Evolutionary conservation across 92 coral and sea anemone genomes (phyloP).

Genomic region (Zoanthus sociatus): DNA sequence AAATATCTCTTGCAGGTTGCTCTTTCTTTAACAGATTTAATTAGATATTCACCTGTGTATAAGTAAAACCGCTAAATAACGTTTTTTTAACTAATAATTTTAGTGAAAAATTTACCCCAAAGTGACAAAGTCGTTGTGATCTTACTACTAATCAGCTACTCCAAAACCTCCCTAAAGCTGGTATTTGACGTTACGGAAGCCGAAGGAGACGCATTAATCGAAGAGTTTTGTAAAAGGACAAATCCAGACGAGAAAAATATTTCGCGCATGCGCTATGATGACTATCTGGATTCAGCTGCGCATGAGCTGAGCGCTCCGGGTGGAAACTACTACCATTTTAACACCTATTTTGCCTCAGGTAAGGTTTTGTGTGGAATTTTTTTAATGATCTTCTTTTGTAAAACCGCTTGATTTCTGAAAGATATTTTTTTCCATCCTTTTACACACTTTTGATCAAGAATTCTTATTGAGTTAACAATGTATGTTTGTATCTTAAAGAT

Average conservation of each 20-base stretch:
- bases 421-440: too few species aligned
- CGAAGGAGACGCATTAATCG: background rate
- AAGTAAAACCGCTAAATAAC: too few species aligned
- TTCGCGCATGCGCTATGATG: conserved; percentile 26
- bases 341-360: background rate
- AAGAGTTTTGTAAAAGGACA: conserved; percentile 7
- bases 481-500: too few species aligned
- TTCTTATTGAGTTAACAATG: too few species aligned
- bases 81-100: too few species aligned
- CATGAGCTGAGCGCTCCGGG: background rate
- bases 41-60: too few species aligned
- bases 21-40: too few species aligned
- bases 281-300: conserved; percentile 11
- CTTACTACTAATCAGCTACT: background rate
- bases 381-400: too few species aligned
- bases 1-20: too few species aligned
- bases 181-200: conserved; percentile 20
- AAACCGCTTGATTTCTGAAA: too few species aligned
- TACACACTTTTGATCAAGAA: too few species aligned
- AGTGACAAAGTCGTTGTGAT: background rate
- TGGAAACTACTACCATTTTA: background rate
- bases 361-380: background rate
- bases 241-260: background rate
- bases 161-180: background rate
- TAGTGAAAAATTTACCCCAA: background rate